Evolutionary conservation across 2,113 vertebrate genomes (phyloP).

Genomic region (Boleophthalmus pectinirostris): DNA sequence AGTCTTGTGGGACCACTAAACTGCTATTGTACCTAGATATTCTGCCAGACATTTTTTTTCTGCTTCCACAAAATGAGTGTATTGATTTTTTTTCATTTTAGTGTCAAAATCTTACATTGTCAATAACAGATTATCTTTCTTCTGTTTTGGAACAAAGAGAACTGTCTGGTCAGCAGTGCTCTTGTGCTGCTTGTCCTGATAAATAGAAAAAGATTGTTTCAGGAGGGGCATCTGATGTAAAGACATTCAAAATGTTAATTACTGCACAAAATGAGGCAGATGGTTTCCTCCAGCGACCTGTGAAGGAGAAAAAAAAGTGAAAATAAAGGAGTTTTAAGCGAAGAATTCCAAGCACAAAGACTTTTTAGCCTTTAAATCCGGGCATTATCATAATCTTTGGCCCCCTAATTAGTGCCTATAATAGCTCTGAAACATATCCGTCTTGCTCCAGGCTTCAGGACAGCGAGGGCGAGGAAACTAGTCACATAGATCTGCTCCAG

Average conservation of each 20-base stretch:
- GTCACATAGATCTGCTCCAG: constrained; percentile 2
- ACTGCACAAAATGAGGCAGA: not conserved
- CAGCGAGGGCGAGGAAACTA: constrained; percentile 36
- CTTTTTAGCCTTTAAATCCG: constrained; percentile 61
- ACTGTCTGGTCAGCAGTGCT: not conserved
- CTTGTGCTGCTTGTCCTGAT: not conserved
- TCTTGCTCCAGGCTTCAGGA: constrained; percentile 39
- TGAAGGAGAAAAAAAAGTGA: not conserved
- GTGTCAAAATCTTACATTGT: not conserved
- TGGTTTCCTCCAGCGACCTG: not conserved
- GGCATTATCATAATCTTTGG: constrained; percentile 62
- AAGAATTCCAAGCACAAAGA: constrained; percentile 23
- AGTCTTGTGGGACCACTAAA: not conserved
- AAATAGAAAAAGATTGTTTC: not conserved
- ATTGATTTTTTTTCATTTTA: not conserved
- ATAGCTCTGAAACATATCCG: constrained; percentile 50
- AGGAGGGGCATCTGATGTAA: not conserved
- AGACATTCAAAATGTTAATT: not conserved
- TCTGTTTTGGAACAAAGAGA: not conserved
- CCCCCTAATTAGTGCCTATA: constrained; percentile 61
- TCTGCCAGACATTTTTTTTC: not conserved
- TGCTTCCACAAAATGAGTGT: not conserved
- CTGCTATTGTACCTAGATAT: not conserved
- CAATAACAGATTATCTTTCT: not conserved
- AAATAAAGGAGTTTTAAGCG: constrained; percentile 14